Base-by-base conservation (phyloP, 1,140 invertebrate genomes). In the Teleogryllus occipitalis region DNA sequence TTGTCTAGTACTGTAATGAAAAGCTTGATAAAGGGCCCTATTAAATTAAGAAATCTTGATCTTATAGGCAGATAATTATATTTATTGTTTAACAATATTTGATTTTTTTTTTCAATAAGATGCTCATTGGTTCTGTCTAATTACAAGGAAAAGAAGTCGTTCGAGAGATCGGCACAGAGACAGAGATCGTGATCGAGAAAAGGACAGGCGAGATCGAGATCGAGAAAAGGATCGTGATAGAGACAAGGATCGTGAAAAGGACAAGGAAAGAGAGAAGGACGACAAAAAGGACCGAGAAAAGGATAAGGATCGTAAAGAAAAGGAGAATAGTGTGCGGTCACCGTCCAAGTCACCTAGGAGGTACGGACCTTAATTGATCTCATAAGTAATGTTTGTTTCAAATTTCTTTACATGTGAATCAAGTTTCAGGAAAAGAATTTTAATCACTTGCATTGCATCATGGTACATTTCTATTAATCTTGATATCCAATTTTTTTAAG, bases 241-340 rank as follows among this genome's bases (percentile, higher is more conserved):
- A 81, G 75, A 80, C 39, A 74, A 81, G 39, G 65, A 78, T n/a
- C 74, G 75, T 49, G 88, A 88, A 49, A 89, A 88, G 80, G 87
- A 87, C 54, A 88, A 87, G 80, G 88, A 89, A 8, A 15, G 77
- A 77, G 83, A 84, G 21, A 84, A 89, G 81, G 87, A 87, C 27
- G 82, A 85, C n/a, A 81, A 81, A 22, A 80, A 81, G 22, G 86
- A 88, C 46, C 87, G 86, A 79, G 85, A 87, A 81, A 83, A 88
- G 80, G 81, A 85, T 77, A 85, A 87, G 79, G 86, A 87, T 80
- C n/a, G 81, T 79, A 81, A 83, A 79, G 83, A 84, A 78, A 84
- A 84, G 83, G 81, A 84, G 76, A 83, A 82, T 49, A 77, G 21
- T 47, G 46, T 48, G 8, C 47, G 74, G 47, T 74, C 54, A 21